A percentile compares a stretch with the other conserved stretches of the same genome.
These are phyloP conservation scores for Bhutanitis thaidina DNA, from an alignment of 2,888 invertebrate species.

Conservation along the genomic window DNA sequence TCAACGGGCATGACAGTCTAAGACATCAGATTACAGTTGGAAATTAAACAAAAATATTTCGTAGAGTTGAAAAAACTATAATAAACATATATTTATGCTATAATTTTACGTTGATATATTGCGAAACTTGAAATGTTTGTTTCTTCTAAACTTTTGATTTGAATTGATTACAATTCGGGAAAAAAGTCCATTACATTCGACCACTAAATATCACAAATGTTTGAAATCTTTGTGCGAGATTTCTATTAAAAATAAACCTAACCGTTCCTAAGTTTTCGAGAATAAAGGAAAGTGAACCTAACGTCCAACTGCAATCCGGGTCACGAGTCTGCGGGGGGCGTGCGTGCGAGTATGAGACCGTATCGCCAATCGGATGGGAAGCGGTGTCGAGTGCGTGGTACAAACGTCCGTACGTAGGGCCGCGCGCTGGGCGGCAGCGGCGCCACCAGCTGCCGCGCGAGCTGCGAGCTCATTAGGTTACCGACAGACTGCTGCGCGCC, in stretches of 20 bases:
- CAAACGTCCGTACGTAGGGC: constrained; percentile 78
- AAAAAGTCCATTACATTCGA: too few species aligned
- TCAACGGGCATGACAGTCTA: background rate
- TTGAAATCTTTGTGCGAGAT: too few species aligned
- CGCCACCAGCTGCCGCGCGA: constrained; percentile 81
- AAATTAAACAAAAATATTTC: background rate
- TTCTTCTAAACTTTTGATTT: too few species aligned
- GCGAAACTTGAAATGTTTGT: too few species aligned
- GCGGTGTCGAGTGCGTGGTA: constrained; percentile 79
- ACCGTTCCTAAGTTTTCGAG: too few species aligned
- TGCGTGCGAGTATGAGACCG: constrained; percentile 46
- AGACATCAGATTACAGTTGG: background rate
- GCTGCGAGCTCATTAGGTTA: constrained; percentile 80
- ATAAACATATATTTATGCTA: too few species aligned
- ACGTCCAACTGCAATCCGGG: background rate
- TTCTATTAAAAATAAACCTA: too few species aligned
- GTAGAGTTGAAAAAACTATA: too few species aligned
- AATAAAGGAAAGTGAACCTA: background rate
- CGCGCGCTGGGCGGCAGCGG: constrained; percentile 75
- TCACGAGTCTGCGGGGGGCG: constrained; percentile 12
- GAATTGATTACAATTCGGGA: too few species aligned
- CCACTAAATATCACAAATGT: too few species aligned
- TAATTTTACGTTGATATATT: too few species aligned
- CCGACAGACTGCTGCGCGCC: constrained; percentile 51
- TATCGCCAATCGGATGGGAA: constrained; percentile 66